Conservation (phyloP, 2,113 vertebrate species). For the Crotophaga sulcirostris region DNA sequence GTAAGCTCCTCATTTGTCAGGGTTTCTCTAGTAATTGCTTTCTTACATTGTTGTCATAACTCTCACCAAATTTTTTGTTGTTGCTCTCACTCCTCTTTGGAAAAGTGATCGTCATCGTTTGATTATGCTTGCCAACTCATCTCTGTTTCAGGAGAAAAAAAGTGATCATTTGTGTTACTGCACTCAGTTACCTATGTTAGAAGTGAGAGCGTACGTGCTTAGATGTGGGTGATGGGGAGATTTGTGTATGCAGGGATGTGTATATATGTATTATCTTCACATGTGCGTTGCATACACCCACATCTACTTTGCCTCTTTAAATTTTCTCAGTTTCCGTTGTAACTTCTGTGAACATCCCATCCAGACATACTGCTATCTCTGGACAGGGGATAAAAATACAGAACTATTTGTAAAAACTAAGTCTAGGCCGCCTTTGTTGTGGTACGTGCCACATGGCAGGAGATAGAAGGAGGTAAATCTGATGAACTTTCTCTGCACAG, state of each 20-base stretch:
- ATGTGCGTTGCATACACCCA: not conserved
- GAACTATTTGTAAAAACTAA: not conserved
- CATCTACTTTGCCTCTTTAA: not conserved
- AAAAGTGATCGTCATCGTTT: not conserved
- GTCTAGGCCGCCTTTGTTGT: not conserved
- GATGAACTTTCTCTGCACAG: not conserved
- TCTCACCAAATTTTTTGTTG: not conserved
- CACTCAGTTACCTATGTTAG: not conserved
- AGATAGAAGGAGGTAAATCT: not conserved
- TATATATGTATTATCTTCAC: not conserved
- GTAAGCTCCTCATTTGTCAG: slow-evolving; percentile 2
- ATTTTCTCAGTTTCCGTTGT: not conserved
- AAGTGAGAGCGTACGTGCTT: not conserved
- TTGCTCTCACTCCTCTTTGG: not conserved
- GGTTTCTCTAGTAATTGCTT: slow-evolving; percentile 15
- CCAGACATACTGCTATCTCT: not conserved
- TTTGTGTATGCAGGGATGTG: not conserved
- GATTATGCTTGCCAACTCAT: slow-evolving; percentile 28
- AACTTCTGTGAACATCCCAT: not conserved
- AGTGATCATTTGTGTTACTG: not conserved
- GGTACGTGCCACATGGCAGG: fast-evolving
- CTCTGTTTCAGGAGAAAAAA: slow-evolving; percentile 28
- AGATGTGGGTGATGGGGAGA: not conserved
- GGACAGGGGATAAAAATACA: not conserved
- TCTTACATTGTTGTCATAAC: slow-evolving; percentile 18